Base-by-base conservation (phyloP, 2,797 vertebrate genomes). In the Hoplostethus mediterraneus region DNA sequence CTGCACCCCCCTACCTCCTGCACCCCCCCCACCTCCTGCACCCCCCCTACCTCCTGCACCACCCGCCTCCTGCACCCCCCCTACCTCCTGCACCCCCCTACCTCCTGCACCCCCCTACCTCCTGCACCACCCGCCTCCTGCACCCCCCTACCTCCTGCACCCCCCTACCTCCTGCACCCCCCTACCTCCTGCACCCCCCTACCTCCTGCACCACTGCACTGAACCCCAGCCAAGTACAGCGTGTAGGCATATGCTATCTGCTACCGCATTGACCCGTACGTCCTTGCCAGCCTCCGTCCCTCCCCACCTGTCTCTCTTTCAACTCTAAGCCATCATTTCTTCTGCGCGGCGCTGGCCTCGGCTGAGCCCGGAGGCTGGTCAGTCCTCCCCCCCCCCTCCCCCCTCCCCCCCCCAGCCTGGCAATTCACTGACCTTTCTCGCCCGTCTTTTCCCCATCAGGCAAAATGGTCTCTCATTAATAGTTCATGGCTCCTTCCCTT, bases 401-500 rank as follows among this genome's bases (percentile, higher is more conserved):
- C 21, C 21, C 21, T 67, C 30, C 70, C 30, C 45, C 13, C 72
- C 69, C 53, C 77, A 63, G 60, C 72, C 48, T 67, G 80, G 78
- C 68, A 73, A 89, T 84, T 86, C 65, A 54, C 77, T 91, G 90
- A 92, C 90, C 89, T 92, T 91, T 87, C 78, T 73, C 48, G 77
- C 75, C 79, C 56, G 73, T 84, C 63, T 77, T 61, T 56, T 73
- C 64, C 77, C 81, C 72, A 83, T 90, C 87, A 85, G 86, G 79
- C 71, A 84, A 89, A 92, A 90, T 90, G 82, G 74, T 85, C 77
- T 85, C 90, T 90, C 90, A 90, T 93, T 92, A 93, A 94, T 90
- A 89, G 87, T 92, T 87, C 84, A 89, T 81, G 79, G 63, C 80
- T 84, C 58, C 73, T 79, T 87, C 1, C 77, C 47, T 85, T 84